A percentile compares a stretch with the other conserved stretches of the same genome.
These are phyloP conservation scores for Ptiloglossa arizonensis DNA, from an alignment of 1,140 invertebrate genomes.

Conservation along the genomic window DNA sequence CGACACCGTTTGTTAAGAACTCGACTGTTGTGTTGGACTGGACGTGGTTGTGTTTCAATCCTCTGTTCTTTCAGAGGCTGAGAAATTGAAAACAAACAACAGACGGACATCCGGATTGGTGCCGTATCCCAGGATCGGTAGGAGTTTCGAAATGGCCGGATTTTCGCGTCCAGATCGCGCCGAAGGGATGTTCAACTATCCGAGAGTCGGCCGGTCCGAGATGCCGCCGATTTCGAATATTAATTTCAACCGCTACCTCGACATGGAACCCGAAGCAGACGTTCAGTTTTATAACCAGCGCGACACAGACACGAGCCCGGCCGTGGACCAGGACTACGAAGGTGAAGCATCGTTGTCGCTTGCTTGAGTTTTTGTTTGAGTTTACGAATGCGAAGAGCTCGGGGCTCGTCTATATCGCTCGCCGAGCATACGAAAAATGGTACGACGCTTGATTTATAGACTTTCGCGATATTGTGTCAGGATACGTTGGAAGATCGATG, in stretches of 20 bases:
- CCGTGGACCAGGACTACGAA: constrained; percentile 60
- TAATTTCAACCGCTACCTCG: constrained; percentile 46
- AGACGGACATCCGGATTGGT: constrained; percentile 65
- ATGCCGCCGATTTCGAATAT: constrained; percentile 16
- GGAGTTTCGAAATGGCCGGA: constrained; percentile 57
- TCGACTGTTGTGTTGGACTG: too few relatives aligned
- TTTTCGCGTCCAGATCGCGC: constrained; percentile 53
- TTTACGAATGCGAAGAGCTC: background rate
- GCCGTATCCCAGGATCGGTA: constrained; percentile 66
- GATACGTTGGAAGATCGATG: constrained; percentile 22
- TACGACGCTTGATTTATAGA: background rate
- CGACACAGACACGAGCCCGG: constrained; percentile 37
- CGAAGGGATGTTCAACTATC: constrained; percentile 43
- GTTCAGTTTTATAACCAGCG: constrained; percentile 47
- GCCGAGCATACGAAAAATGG: too few relatives aligned
- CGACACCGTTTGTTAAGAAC: too few relatives aligned
- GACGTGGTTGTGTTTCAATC: background rate
- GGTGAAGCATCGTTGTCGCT: constrained; percentile 33
- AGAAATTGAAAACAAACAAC: constrained; percentile 61
- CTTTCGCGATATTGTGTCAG: background rate
- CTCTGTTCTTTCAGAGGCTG: constrained; percentile 55
- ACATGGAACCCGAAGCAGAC: constrained; percentile 36
- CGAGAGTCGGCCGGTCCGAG: constrained; percentile 53
- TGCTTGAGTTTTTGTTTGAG: background rate
- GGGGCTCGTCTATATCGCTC: too few relatives aligned